A percentile compares a stretch with the other conserved stretches of the same genome.
These are phyloP conservation scores for Aleiodes alternator DNA, from an alignment of 2,888 invertebrate species.

Conservation along the genomic window DNA sequence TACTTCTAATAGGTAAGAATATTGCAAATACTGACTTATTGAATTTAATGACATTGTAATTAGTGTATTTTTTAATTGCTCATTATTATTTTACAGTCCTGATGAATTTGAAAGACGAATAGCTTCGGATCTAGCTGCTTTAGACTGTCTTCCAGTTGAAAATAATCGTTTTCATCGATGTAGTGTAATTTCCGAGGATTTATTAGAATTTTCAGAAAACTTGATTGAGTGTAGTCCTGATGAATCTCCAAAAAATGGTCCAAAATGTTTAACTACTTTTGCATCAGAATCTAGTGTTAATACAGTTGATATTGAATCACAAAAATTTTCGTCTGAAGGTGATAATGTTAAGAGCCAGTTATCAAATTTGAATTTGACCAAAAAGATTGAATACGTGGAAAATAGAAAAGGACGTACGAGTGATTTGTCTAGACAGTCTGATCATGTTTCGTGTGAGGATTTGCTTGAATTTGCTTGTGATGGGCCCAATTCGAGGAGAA, in stretches of 20 bases:
- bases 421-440: slow-evolving; percentile 75
- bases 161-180: slow-evolving; percentile 65
- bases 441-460: slow-evolving; percentile 94
- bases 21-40: too few species aligned
- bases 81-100: slow-evolving; percentile 61
- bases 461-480: slow-evolving; percentile 91
- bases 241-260: not conserved
- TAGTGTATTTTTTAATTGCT: not conserved
- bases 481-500: slow-evolving; percentile 82
- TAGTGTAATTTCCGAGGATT: slow-evolving; percentile 70
- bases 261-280: not conserved
- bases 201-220: slow-evolving; percentile 70
- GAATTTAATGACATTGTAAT: not conserved
- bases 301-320: slow-evolving; percentile 44
- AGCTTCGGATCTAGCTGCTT: slow-evolving; percentile 79
- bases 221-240: slow-evolving; percentile 61
- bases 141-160: slow-evolving; percentile 78
- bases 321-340: slow-evolving; percentile 40
- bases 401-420: slow-evolving; percentile 50
- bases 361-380: not conserved
- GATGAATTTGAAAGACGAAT: slow-evolving; percentile 80
- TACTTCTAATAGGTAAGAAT: slow-evolving; percentile 63
- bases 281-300: not conserved
- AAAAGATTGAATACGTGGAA: not conserved
- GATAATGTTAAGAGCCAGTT: not conserved